Evolutionary conservation across 64 coral and sea anemone genomes (phyloP).

Genomic region (Stylophora pistillata): DNA sequence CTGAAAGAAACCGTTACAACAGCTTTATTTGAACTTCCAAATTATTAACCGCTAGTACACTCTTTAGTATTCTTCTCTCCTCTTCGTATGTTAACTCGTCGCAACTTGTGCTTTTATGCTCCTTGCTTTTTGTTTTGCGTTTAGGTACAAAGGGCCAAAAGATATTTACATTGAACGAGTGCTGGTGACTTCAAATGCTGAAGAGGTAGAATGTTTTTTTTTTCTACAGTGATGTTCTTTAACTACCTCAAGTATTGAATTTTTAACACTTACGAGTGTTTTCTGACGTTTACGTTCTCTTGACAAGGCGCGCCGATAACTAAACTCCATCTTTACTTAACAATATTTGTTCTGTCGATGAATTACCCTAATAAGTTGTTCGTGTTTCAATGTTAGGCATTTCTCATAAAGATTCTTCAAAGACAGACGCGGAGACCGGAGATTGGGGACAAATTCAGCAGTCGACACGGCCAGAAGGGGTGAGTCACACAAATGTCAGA

Average conservation of each 20-base stretch:
- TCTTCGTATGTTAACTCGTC: neutral
- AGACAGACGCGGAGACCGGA: slow-evolving; percentile 91
- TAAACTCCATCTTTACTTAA: too few relatives aligned
- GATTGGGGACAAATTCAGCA: slow-evolving; percentile 98
- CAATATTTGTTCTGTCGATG: neutral
- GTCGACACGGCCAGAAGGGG: slow-evolving; percentile 98
- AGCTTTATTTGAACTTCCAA: neutral
- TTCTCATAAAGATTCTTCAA: slow-evolving; percentile 91
- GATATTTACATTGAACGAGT: slow-evolving; percentile 90
- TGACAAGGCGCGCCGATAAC: too few relatives aligned
- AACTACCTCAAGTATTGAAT: too few relatives aligned
- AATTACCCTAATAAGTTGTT: neutral
- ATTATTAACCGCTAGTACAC: too few relatives aligned
- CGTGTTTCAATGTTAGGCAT: slow-evolving; percentile 54
- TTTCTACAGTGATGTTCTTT: too few relatives aligned
- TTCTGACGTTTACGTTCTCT: too few relatives aligned
- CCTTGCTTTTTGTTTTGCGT: neutral
- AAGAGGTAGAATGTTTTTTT: slow-evolving; percentile 63
- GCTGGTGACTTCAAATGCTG: slow-evolving; percentile 88
- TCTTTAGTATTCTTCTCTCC: neutral
- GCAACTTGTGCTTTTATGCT: neutral
- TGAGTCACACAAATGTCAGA: neutral
- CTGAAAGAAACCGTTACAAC: neutral
- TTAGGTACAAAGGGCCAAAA: slow-evolving; percentile 91
- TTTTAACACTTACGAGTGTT: too few relatives aligned